Evolutionary conservation across 1,140 invertebrate genomes (phyloP).

Genomic region (Pachypeltis micranthus): DNA sequence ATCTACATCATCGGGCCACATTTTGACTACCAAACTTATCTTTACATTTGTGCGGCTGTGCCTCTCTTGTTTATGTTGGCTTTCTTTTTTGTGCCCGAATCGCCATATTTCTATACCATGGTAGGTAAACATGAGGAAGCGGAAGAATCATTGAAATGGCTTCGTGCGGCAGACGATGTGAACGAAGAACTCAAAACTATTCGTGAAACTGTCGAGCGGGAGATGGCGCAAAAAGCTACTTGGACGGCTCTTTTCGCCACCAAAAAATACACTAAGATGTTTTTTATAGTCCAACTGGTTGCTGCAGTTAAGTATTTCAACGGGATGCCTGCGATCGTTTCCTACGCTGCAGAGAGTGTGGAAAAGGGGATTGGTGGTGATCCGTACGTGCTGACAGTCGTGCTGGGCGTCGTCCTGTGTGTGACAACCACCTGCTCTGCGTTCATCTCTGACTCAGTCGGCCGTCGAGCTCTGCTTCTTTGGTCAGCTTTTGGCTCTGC

Average conservation of each 20-base stretch:
- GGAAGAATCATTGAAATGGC: constrained; percentile 19
- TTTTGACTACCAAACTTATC: too few species aligned
- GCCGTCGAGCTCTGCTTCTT: too few species aligned
- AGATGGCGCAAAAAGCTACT: constrained; percentile 10
- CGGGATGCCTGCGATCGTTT: constrained; percentile 18
- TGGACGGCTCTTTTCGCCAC: constrained; percentile 19
- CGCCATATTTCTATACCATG: constrained; percentile 23
- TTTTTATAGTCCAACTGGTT: constrained; percentile 18
- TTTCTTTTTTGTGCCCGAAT: constrained; percentile 37
- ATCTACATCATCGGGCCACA: too few species aligned
- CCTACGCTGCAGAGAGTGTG: constrained; percentile 34
- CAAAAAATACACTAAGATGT: constrained; percentile 10
- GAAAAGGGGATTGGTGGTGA: constrained; percentile 36
- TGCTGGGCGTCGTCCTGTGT: constrained; percentile 32
- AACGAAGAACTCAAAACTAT: constrained; percentile 19
- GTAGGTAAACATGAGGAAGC: constrained; percentile 13
- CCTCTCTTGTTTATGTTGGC: constrained; percentile 28
- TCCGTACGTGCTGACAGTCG: constrained; percentile 26
- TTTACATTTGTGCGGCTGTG: too few species aligned
- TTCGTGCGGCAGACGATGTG: constrained; percentile 13
- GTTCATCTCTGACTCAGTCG: too few species aligned
- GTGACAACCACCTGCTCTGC: constrained; percentile 29
- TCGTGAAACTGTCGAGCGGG: constrained; percentile 11
- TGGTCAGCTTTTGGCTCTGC: too few species aligned
- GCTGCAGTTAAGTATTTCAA: constrained; percentile 20